Evolutionary conservation across 2,113 vertebrate species (phyloP), one percentile per base, ranked within the genome.

Genomic region (Agapornis roseicollis): DNA sequence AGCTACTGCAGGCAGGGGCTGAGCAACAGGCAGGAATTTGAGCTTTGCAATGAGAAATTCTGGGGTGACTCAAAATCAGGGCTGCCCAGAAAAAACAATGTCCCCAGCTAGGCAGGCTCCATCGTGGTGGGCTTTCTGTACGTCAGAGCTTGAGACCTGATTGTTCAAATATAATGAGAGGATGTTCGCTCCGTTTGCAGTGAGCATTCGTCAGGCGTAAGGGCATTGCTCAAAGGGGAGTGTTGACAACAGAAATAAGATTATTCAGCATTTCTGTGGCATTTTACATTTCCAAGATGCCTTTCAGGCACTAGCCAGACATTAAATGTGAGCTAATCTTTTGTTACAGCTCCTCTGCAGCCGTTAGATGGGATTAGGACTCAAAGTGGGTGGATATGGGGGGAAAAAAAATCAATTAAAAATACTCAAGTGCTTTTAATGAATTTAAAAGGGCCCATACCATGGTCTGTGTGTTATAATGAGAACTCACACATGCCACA

Each of bases 231-330:
- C 56, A 92, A 90, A 85, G 66, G 90, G 52, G 56, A 90, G 88
- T 3, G 76, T 29, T 92, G 93, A 85, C 90, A 92, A 65, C 65
- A 90, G 88, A 92, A 96, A 90, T 80, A 69, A 80, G 85, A 90
- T 85, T 80, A 82, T 72, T 88, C 7, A 56, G 94, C 31, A 15
- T 85, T 93, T 94, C 79, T 2, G n/a, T 85, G 82, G 39, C 74
- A 20, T 85, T 82, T 85, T 88, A 74, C 82, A 39, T 90, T 90
- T 88, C 88, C 91, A 94, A 96, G 90, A 95, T 90, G 90, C 85
- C 85, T 95, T 92, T 90, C 70, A 64, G 94, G 85, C 82, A 42
- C 33, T 77, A 82, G 55, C 19, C 20, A 85, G 85, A 42, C 52
- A 65, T 60, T 69, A 85, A 83, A 82, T 56, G 61, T 46, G 69